These are phyloP conservation scores for Zosterops lateralis DNA, from an alignment of 2,113 vertebrate genomes.

Conservation along the genomic window DNA sequence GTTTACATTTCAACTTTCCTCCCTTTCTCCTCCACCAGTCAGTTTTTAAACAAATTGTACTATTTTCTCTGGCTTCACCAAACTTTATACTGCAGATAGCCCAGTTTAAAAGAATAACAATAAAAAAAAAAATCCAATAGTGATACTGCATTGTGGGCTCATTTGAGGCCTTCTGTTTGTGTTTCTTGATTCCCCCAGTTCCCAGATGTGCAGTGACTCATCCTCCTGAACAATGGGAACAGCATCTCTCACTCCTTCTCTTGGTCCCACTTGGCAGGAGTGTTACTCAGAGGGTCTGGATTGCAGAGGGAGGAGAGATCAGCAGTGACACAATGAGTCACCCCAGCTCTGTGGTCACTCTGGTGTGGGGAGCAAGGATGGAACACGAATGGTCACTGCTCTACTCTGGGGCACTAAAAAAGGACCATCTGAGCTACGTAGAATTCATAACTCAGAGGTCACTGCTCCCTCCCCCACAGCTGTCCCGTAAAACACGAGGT, in stretches of 20 bases:
- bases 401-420: neutral
- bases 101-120: neutral
- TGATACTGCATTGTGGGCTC: neutral
- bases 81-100: neutral
- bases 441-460: neutral
- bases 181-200: slow-evolving; percentile 45
- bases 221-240: slow-evolving; percentile 60
- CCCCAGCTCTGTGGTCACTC: neutral
- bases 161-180: slow-evolving; percentile 33
- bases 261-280: slow-evolving; percentile 35
- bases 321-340: slow-evolving; percentile 45
- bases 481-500: rapidly evolving
- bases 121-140: neutral
- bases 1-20: neutral
- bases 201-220: slow-evolving; percentile 71
- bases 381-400: neutral
- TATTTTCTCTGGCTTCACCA: neutral
- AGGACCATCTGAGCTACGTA: neutral
- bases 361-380: neutral
- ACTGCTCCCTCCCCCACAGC: neutral
- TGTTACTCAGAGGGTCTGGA: slow-evolving; percentile 50
- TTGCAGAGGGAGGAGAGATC: slow-evolving; percentile 6
- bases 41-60: neutral
- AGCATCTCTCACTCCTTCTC: slow-evolving; percentile 52
- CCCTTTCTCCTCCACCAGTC: neutral